Evolutionary conservation across 2,113 vertebrate genomes (phyloP).

Genomic region (Melozone crissalis): DNA sequence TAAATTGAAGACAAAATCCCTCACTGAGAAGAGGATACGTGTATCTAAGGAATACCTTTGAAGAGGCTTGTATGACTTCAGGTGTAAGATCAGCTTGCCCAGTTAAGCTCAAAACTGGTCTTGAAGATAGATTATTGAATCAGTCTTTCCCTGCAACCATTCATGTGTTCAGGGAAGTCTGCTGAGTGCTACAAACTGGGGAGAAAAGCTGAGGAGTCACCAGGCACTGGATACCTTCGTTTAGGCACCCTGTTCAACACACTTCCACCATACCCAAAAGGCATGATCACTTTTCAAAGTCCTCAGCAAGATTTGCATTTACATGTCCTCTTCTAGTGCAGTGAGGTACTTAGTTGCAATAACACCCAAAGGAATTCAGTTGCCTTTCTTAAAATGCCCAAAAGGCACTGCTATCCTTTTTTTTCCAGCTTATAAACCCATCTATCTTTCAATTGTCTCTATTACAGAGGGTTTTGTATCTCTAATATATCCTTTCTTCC

Average conservation of each 20-base stretch:
- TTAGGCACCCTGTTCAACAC: background rate
- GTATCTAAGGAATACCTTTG: background rate
- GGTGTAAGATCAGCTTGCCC: background rate
- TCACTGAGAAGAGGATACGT: background rate
- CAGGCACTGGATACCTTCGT: background rate
- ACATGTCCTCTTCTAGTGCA: background rate
- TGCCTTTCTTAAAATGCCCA: background rate
- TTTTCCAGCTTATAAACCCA: background rate
- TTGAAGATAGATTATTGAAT: background rate
- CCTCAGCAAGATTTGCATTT: background rate
- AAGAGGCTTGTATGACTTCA: background rate
- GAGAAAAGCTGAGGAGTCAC: background rate
- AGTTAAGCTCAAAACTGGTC: background rate
- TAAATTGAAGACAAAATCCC: background rate
- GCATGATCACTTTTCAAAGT: background rate
- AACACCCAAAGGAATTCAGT: background rate
- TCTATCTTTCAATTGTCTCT: background rate
- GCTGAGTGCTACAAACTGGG: background rate
- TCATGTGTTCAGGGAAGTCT: background rate
- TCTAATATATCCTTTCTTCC: background rate
- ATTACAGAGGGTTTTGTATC: background rate
- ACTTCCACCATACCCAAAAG: rapidly evolving
- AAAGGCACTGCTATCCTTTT: background rate
- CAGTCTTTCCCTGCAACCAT: background rate
- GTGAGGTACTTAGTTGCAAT: background rate